Percentiles rank a stretch among this genome's conserved stretches.
These are phyloP conservation scores for Stictocephala bisonia DNA, from an alignment of 2,888 invertebrate genomes.

Conservation along the genomic window DNA sequence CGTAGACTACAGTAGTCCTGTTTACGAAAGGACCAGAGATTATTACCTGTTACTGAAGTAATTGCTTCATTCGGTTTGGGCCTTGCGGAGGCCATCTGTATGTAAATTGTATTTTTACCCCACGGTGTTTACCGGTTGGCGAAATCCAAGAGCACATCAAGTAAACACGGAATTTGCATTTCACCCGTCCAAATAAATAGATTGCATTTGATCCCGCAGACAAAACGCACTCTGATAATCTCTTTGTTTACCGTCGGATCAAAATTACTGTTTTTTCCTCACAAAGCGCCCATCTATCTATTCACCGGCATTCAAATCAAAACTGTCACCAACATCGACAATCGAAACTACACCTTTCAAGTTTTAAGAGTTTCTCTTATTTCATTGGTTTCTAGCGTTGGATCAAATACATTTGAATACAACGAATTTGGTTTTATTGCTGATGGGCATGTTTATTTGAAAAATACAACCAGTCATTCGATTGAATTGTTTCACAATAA, in stretches of 20 bases:
- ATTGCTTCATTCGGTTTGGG: conserved; percentile 4
- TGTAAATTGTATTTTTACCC: conserved; percentile 38
- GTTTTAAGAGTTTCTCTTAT: no score
- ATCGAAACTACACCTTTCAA: no score
- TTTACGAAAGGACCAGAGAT: not conserved
- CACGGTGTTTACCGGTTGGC: not conserved
- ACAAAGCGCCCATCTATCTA: no score
- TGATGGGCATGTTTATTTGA: no score
- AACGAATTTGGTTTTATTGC: no score
- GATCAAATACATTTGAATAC: no score
- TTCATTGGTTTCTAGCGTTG: no score
- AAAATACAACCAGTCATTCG: no score
- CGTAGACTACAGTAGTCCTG: no score
- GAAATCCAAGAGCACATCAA: conserved; percentile 1
- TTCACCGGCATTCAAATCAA: no score
- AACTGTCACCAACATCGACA: no score
- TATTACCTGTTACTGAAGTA: conserved; percentile 6
- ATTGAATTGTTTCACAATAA: no score
- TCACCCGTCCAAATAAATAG: conserved; percentile 29
- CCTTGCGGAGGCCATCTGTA: conserved; percentile 33
- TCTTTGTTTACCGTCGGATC: not conserved
- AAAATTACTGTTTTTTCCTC: not conserved
- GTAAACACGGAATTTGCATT: conserved; percentile 14
- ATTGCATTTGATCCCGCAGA: conserved; percentile 24
- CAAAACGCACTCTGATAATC: conserved; percentile 7